Evolutionary conservation across 2,113 vertebrate species (phyloP).

Genomic region (Elephantulus edwardii): DNA sequence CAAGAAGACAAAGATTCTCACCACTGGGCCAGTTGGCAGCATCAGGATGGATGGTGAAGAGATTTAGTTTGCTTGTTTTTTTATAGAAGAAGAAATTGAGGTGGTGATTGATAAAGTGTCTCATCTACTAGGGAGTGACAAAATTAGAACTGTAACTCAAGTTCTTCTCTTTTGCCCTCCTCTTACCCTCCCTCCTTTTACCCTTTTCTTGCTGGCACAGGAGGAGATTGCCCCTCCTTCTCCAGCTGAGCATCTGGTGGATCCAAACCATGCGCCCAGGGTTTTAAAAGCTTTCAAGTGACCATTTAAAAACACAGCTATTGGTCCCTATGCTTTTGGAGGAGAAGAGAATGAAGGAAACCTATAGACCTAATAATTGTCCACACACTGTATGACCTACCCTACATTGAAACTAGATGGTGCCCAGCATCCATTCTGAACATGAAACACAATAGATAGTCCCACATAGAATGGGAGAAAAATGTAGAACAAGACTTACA

Average conservation of each 20-base stretch:
- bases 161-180: neutral
- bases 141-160: neutral
- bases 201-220: no score
- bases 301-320: neutral
- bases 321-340: neutral
- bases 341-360: neutral
- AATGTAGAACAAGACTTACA: neutral
- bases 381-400: neutral
- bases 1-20: no score
- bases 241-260: no score
- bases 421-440: neutral
- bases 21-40: no score
- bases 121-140: neutral
- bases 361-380: neutral
- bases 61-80: no score
- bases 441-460: neutral
- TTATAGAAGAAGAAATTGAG: neutral
- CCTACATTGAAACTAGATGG: neutral
- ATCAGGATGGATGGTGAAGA: no score
- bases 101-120: neutral
- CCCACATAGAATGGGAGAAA: neutral
- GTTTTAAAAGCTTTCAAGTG: neutral
- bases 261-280: neutral
- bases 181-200: no score
- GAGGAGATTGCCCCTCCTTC: no score